phyloP scores from a whole-genome alignment of 2,888 invertebrate species.

The Eupithecia inturbata region DNA sequence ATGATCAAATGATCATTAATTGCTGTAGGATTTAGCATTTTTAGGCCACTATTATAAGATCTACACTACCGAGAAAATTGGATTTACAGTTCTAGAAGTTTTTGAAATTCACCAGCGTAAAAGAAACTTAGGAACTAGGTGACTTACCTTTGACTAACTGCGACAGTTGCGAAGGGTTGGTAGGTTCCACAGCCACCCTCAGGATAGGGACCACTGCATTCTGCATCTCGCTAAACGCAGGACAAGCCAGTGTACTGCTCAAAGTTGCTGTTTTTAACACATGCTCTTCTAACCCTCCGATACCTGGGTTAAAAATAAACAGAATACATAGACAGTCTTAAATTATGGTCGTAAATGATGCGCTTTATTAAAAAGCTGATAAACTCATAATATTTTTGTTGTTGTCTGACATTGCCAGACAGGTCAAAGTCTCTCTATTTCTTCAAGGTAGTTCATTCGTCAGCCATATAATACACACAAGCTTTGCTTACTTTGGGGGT shows the following conservation, averaged over 20 bases:
- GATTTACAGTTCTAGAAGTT: too few species aligned
- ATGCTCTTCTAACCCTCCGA: constrained; percentile 93
- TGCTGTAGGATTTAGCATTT: too few species aligned
- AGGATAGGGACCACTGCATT: constrained; percentile 93
- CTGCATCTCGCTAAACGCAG: constrained; percentile 93
- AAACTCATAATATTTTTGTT: too few species aligned
- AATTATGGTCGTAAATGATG: background rate
- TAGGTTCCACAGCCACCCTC: constrained; percentile 96
- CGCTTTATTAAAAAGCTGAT: too few species aligned
- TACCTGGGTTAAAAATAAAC: constrained; percentile 81
- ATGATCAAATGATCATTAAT: too few species aligned
- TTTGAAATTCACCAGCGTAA: background rate
- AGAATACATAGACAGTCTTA: background rate
- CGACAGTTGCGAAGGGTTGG: constrained; percentile 90
- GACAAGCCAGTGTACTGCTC: constrained; percentile 91
- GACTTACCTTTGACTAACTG: constrained; percentile 85
- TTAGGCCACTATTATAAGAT: too few species aligned
- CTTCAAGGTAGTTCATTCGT: too few species aligned
- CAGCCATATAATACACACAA: too few species aligned
- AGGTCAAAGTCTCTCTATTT: too few species aligned
- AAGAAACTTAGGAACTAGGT: background rate
- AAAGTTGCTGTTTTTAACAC: constrained; percentile 96
- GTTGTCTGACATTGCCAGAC: too few species aligned
- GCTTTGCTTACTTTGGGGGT: too few species aligned
- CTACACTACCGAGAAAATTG: too few species aligned